Percentiles rank a stretch among this genome's conserved stretches.
These are phyloP conservation scores for Triplophysa rosa DNA, from an alignment of 2,113 vertebrate genomes.

Conservation along the genomic window DNA sequence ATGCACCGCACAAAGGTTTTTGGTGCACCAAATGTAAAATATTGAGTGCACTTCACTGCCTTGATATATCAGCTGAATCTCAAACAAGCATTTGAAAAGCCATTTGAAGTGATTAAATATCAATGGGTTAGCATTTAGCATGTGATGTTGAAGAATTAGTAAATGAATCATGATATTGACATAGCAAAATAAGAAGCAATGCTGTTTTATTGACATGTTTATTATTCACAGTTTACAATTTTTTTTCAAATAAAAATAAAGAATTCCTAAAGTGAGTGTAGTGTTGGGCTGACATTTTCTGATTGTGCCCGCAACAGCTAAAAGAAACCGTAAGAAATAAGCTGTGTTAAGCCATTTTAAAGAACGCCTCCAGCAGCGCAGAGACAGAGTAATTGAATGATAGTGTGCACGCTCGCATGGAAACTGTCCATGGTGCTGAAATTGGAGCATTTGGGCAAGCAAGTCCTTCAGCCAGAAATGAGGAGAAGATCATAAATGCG, in stretches of 20 bases:
- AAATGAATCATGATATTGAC: background rate
- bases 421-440: slow-evolving; percentile 57
- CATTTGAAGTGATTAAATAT: background rate
- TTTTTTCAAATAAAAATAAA: background rate
- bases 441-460: slow-evolving; percentile 17
- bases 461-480: no score
- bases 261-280: slow-evolving; percentile 2
- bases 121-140: background rate
- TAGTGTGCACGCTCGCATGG: background rate
- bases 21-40: slow-evolving; percentile 49
- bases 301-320: slow-evolving; percentile 34
- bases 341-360: slow-evolving; percentile 40
- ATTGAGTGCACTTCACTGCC: background rate
- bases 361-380: slow-evolving; percentile 33
- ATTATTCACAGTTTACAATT: no score
- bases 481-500: no score
- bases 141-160: no score
- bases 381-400: slow-evolving; percentile 36
- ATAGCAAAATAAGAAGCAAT: background rate
- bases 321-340: slow-evolving; percentile 33
- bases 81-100: background rate
- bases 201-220: no score
- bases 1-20: slow-evolving; percentile 62
- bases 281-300: slow-evolving; percentile 11
- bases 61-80: background rate